A percentile compares a stretch with the other conserved stretches of the same genome.
phyloP scores from a whole-genome alignment of 2,888 invertebrate genomes.

The Standfussiana lucernea region DNA sequence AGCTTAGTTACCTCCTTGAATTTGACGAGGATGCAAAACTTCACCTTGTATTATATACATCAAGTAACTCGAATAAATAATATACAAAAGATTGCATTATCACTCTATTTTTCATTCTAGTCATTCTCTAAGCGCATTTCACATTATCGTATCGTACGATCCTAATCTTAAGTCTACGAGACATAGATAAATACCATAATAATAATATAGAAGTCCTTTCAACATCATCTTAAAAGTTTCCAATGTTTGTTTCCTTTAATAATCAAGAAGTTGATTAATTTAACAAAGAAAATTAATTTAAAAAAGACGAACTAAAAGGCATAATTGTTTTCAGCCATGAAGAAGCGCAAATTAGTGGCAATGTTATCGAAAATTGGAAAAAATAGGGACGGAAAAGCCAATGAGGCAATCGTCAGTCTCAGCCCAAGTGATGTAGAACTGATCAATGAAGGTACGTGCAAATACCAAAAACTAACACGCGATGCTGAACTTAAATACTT shows the following conservation, averaged over 20 bases:
- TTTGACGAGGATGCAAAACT: too few relatives aligned
- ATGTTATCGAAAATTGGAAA: constrained; percentile 38
- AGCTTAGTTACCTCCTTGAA: too few relatives aligned
- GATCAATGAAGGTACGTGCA: constrained; percentile 44
- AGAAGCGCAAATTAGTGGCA: constrained; percentile 51
- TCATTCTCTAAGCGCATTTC: not conserved
- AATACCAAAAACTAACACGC: not conserved
- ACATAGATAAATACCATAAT: not conserved
- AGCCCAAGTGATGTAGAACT: constrained; percentile 51
- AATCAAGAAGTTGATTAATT: not conserved
- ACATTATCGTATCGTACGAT: not conserved
- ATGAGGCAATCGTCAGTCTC: constrained; percentile 18
- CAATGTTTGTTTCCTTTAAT: not conserved
- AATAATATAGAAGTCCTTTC: not conserved
- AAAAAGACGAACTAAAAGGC: not conserved
- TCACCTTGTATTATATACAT: too few relatives aligned
- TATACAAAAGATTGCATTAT: not conserved
- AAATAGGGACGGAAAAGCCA: not conserved
- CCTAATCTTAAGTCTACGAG: not conserved
- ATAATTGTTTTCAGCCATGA: constrained; percentile 45
- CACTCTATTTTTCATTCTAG: not conserved
- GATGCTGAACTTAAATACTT: not conserved
- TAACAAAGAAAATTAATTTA: not conserved
- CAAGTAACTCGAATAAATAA: not conserved
- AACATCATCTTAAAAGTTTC: too few relatives aligned